Percentiles rank a stretch among this genome's conserved stretches.
Evolutionary conservation across 2,113 vertebrate species (phyloP).

Genomic region (Antechinus flavipes): DNA sequence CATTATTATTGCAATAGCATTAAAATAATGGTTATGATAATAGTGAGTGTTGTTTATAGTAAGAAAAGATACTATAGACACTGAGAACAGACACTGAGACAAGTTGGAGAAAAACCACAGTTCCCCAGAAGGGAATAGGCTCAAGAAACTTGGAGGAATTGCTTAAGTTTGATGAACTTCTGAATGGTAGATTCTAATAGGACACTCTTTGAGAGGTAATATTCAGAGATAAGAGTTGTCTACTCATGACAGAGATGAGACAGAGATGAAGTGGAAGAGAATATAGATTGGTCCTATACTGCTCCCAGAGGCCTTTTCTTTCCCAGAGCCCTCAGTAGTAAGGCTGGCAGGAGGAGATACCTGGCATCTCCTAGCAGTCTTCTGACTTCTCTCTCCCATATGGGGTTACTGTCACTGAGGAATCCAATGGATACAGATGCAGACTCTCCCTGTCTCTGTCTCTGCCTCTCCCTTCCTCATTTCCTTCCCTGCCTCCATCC

Average conservation of each 20-base stretch:
- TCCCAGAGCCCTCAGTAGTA: neutral
- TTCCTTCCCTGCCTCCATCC: neutral
- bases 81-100: neutral
- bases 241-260: neutral
- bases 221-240: neutral
- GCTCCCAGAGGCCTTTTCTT: neutral
- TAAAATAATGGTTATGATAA: neutral
- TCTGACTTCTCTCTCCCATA: neutral
- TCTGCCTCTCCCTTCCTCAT: neutral
- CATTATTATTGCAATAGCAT: neutral
- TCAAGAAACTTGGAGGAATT: neutral
- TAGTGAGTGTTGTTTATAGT: neutral
- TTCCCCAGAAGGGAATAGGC: neutral
- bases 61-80: neutral
- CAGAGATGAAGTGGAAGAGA: neutral
- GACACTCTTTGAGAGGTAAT: neutral
- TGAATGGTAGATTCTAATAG: neutral
- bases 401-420: neutral
- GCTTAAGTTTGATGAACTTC: neutral
- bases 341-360: neutral
- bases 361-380: neutral
- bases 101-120: neutral
- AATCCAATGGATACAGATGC: neutral
- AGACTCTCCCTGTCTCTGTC: neutral
- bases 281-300: neutral